Percentiles rank a stretch among this genome's conserved stretches.
These are phyloP conservation scores for Dasyprocta punctata DNA, from an alignment of 2,113 vertebrate genomes.

Conservation along the genomic window DNA sequence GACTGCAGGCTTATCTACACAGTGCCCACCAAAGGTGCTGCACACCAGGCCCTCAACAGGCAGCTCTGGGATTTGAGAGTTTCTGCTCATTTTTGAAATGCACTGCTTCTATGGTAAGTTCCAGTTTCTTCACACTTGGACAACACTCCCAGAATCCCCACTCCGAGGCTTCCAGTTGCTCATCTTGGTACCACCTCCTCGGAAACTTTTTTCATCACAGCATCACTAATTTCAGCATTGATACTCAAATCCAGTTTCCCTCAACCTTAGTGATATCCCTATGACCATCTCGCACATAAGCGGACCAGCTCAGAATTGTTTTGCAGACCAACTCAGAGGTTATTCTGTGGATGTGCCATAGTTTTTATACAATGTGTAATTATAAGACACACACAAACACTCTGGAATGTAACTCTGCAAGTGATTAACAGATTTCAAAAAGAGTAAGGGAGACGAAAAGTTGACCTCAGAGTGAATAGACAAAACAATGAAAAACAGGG, in stretches of 20 bases:
- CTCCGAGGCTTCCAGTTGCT: background rate
- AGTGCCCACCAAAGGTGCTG: background rate
- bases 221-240: background rate
- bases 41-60: background rate
- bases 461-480: background rate
- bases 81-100: background rate
- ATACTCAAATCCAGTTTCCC: background rate
- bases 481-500: background rate
- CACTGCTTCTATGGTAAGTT: background rate
- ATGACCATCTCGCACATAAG: background rate
- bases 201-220: background rate
- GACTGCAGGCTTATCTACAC: background rate
- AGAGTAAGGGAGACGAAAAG: background rate
- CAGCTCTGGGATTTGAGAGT: background rate
- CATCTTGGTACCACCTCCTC: background rate
- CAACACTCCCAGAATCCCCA: background rate
- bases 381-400: background rate
- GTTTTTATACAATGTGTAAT: background rate
- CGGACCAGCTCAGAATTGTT: background rate
- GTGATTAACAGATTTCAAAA: slow-evolving; percentile 18
- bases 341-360: background rate
- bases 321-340: background rate
- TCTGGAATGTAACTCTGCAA: background rate
- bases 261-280: background rate
- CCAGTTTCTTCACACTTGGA: background rate